These are phyloP conservation scores for Lutjanus campechanus DNA, from an alignment of 2,797 vertebrate species.

Conservation along the genomic window DNA sequence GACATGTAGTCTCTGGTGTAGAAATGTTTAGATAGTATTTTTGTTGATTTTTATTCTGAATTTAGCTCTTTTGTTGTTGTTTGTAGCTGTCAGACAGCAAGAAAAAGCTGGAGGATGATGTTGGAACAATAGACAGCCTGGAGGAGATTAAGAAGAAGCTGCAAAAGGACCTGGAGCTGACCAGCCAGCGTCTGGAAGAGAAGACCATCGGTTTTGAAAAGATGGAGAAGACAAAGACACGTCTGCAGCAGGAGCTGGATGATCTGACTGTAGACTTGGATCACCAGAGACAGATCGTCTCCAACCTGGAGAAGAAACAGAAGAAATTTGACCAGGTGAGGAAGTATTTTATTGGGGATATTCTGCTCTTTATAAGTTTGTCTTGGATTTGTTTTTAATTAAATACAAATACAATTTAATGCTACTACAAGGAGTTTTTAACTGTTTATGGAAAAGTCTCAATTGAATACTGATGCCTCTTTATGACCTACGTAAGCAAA, in stretches of 20 bases:
- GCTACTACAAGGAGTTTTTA: too few species aligned
- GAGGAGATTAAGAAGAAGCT: conserved; percentile 96
- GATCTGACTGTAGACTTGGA: conserved; percentile 94
- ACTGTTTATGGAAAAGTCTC: too few species aligned
- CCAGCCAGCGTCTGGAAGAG: conserved; percentile 92
- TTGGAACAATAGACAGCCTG: conserved; percentile 92
- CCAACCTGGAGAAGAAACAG: conserved; percentile 96
- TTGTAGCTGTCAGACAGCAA: conserved; percentile 91
- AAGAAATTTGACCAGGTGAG: conserved; percentile 97
- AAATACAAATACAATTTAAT: too few species aligned
- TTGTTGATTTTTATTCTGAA: not conserved
- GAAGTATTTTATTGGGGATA: not conserved
- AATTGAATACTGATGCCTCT: too few species aligned
- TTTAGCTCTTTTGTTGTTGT: not conserved
- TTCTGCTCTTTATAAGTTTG: not conserved
- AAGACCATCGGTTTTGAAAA: conserved; percentile 93
- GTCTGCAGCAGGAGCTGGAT: conserved; percentile 95
- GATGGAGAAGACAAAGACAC: conserved; percentile 96
- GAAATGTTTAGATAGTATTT: not conserved
- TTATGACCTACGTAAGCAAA: too few species aligned
- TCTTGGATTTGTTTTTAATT: not conserved
- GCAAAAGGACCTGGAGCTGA: conserved; percentile 91
- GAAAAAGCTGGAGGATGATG: conserved; percentile 98
- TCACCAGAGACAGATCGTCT: conserved; percentile 95
- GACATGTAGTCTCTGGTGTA: not conserved